Conservation (phyloP, 2,888 invertebrate species). For the Lepidochrysops patricia region DNA sequence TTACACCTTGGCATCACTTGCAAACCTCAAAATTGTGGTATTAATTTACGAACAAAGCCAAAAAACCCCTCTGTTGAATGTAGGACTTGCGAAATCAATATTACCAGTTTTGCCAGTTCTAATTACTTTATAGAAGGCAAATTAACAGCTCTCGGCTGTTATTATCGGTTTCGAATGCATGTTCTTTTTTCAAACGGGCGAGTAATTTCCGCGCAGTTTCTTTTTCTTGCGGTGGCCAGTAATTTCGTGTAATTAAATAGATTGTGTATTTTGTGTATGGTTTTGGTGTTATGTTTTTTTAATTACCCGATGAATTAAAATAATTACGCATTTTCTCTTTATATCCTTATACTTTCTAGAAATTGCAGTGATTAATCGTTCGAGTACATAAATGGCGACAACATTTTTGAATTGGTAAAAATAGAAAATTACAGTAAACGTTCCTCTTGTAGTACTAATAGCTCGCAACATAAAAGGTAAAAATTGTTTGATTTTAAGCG, state of each 20-base stretch:
- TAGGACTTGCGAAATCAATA: conserved; percentile 37
- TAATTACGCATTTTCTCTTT: conserved; percentile 9
- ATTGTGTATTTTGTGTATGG: conserved; percentile 8
- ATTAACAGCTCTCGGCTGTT: conserved; percentile 47
- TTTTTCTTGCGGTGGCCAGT: conserved; percentile 22
- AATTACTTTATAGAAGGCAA: conserved; percentile 43
- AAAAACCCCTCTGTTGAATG: conserved; percentile 36
- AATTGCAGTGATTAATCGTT: conserved; percentile 12
- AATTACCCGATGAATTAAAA: conserved; percentile 11
- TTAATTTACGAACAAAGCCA: conserved; percentile 47
- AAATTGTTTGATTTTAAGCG: conserved; percentile 23
- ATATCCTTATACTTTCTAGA: conserved; percentile 10
- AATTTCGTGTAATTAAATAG: conserved; percentile 10
- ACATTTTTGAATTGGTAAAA: conserved; percentile 8
- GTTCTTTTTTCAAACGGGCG: conserved; percentile 36
- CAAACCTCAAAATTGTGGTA: conserved; percentile 53
- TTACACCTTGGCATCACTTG: conserved; percentile 40
- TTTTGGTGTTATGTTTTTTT: conserved; percentile 13
- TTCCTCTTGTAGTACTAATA: conserved; percentile 13
- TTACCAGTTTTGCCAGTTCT: conserved; percentile 38
- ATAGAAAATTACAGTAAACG: conserved; percentile 12
- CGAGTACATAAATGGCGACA: conserved; percentile 9
- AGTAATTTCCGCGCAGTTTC: conserved; percentile 33
- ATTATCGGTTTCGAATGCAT: conserved; percentile 48
- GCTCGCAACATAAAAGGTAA: conserved; percentile 18